Evolutionary conservation across 2,113 vertebrate genomes (phyloP).

Genomic region (Pluvialis apricaria): DNA sequence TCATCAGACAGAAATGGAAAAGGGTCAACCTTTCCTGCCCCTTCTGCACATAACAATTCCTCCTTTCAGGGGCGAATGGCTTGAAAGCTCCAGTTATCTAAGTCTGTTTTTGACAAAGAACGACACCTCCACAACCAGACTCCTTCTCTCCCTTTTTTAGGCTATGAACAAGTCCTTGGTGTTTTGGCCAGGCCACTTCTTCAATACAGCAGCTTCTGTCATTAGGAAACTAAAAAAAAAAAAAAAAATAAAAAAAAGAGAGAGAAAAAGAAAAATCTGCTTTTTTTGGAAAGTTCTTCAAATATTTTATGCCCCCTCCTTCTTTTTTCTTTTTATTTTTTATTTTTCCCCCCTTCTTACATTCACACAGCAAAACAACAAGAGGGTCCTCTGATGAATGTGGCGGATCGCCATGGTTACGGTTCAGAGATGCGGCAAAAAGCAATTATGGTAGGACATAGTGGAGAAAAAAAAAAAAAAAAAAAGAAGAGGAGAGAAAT

Average conservation of each 20-base stretch:
- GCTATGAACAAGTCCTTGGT: slow-evolving; percentile 21
- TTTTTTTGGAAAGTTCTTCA: slow-evolving; percentile 64
- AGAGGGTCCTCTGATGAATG: slow-evolving; percentile 82
- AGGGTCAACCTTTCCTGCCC: slow-evolving; percentile 54
- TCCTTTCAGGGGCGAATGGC: slow-evolving; percentile 48
- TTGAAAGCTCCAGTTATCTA: slow-evolving; percentile 24
- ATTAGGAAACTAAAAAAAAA: neutral
- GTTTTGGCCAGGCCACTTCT: neutral
- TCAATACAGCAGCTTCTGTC: slow-evolving; percentile 35
- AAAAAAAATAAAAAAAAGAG: neutral
- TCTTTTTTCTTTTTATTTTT: neutral
- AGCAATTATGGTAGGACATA: slow-evolving; percentile 83
- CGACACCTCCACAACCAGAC: slow-evolving; percentile 12
- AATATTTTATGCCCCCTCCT: slow-evolving; percentile 65
- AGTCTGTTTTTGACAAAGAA: slow-evolving; percentile 23
- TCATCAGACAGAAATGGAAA: slow-evolving; percentile 58
- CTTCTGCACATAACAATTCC: slow-evolving; percentile 38
- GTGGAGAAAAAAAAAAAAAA: neutral
- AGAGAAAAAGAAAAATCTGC: neutral
- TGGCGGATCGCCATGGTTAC: slow-evolving; percentile 85
- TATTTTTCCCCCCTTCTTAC: neutral
- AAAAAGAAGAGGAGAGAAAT: slow-evolving; percentile 66
- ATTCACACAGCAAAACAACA: slow-evolving; percentile 80
- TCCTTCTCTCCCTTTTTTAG: slow-evolving; percentile 32
- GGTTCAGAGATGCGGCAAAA: slow-evolving; percentile 82